Evolutionary conservation across 2,888 invertebrate genomes (phyloP), one percentile per base, ranked within the genome.

Genomic region (Cartodere bifasciata): DNA sequence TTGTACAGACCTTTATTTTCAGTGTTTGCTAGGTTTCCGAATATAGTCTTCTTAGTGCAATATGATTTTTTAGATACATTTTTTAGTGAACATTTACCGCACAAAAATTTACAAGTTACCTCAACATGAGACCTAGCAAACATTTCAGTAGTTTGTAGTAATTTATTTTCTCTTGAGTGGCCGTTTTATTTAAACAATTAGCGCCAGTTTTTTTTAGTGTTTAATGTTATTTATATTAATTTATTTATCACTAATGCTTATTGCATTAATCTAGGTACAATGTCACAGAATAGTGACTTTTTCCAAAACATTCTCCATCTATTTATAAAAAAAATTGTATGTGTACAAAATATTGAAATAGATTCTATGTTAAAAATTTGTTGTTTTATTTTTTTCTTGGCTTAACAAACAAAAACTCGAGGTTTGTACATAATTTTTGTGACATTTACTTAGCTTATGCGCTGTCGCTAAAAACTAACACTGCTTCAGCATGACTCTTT

Each of bases 101-200:
- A n/a, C n/a, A n/a, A n/a, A n/a, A n/a, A n/a, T n/a, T n/a, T n/a
- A n/a, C n/a, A n/a, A n/a, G n/a, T n/a, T n/a, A n/a, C n/a, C n/a
- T n/a, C n/a, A n/a, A n/a, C n/a, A n/a, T n/a, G n/a, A n/a, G n/a
- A n/a, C n/a, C n/a, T n/a, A n/a, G n/a, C n/a, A n/a, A n/a, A n/a
- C n/a, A n/a, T n/a, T n/a, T n/a, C n/a, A n/a, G n/a, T n/a, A n/a
- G 15, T 31, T 12, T 12, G 23, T 26, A 20, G n/a, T 20, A n/a
- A 20, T 20, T 20, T 20, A 20, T 60, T 50, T 64, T 62, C 62
- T 61, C 56, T 65, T 65, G 64, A 62, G 60, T 63, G 65, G 63
- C 62, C 66, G 65, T 65, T 66, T 65, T 65, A 65, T 65, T n/a
- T n/a, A n/a, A n/a, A n/a, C n/a, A n/a, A n/a, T n/a, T n/a, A 17